Conservation (phyloP, 2,113 vertebrate genomes). For the Chlorocebus sabaeus region DNA sequence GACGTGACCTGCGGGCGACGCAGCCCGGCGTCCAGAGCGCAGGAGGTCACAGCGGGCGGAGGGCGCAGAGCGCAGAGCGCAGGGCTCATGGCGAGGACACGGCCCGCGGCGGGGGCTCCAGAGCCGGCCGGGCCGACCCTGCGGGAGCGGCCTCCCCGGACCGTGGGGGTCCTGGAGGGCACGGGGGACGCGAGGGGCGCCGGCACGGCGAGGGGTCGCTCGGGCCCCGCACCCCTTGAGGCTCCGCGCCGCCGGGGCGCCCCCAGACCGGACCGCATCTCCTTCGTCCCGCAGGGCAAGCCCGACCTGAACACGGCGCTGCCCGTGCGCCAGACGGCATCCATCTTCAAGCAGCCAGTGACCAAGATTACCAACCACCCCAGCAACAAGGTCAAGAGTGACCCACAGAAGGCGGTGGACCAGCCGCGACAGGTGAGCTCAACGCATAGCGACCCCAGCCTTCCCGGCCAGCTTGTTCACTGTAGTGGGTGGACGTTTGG, state of each 20-base stretch:
- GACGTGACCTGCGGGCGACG: too few species aligned
- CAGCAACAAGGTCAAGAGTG: slow-evolving; percentile 98
- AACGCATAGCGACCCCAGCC: too few species aligned
- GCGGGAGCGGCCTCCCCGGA: background rate
- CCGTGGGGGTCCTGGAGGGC: background rate
- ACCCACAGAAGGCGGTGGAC: slow-evolving; percentile 99
- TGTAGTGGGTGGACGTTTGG: too few species aligned
- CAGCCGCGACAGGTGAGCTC: slow-evolving; percentile 94
- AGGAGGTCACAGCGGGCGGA: background rate
- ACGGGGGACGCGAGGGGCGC: background rate
- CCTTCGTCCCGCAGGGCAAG: slow-evolving; percentile 87
- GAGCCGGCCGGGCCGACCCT: background rate
- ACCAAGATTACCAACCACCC: slow-evolving; percentile 99
- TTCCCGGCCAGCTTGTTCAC: too few species aligned
- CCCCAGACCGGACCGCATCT: background rate
- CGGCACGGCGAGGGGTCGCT: too few species aligned
- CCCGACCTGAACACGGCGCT: slow-evolving; percentile 97
- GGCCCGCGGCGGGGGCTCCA: background rate
- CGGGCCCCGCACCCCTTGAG: too few species aligned
- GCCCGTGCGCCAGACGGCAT: slow-evolving; percentile 96
- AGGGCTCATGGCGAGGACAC: background rate
- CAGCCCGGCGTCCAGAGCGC: too few species aligned
- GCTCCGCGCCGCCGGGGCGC: background rate
- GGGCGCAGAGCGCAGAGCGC: background rate
- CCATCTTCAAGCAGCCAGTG: slow-evolving; percentile 98